Percentiles rank a stretch among this genome's conserved stretches.
These are phyloP conservation scores for Drosophila crucigera DNA, from an alignment of 2,888 invertebrate genomes.

Conservation along the genomic window DNA sequence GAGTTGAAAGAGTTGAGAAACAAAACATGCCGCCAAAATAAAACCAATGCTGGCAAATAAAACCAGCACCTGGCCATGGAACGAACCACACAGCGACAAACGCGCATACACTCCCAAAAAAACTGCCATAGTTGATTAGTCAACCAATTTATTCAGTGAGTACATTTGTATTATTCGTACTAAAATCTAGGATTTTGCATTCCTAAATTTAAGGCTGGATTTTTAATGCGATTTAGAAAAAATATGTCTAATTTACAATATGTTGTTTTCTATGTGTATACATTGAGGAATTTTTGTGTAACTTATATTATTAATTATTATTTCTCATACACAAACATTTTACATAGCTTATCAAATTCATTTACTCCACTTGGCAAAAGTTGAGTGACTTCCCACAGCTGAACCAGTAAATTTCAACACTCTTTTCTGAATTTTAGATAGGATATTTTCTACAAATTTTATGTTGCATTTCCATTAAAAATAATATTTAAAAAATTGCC, in stretches of 20 bases:
- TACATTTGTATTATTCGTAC: background rate
- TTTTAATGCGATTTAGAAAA: background rate
- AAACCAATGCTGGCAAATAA: conserved; percentile 33
- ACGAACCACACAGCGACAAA: conserved; percentile 34
- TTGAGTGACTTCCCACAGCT: background rate
- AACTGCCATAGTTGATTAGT: background rate
- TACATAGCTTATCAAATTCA: background rate
- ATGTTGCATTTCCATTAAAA: background rate
- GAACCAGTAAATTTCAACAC: background rate
- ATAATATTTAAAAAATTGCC: background rate
- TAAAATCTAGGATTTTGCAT: background rate
- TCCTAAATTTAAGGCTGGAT: background rate
- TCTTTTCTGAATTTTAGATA: background rate
- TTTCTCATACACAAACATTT: background rate
- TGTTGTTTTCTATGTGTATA: background rate
- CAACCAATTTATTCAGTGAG: background rate
- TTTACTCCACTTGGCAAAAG: background rate
- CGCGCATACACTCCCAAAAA: conserved; percentile 15
- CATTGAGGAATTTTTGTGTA: too few species aligned
- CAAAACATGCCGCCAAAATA: conserved; percentile 31
- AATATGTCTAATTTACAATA: background rate
- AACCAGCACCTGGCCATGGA: conserved; percentile 44
- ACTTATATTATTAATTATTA: background rate
- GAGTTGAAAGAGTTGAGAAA: conserved; percentile 65
- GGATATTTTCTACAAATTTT: background rate